Evolutionary conservation across 2,113 vertebrate species (phyloP).

Genomic region (Eptesicus fuscus): DNA sequence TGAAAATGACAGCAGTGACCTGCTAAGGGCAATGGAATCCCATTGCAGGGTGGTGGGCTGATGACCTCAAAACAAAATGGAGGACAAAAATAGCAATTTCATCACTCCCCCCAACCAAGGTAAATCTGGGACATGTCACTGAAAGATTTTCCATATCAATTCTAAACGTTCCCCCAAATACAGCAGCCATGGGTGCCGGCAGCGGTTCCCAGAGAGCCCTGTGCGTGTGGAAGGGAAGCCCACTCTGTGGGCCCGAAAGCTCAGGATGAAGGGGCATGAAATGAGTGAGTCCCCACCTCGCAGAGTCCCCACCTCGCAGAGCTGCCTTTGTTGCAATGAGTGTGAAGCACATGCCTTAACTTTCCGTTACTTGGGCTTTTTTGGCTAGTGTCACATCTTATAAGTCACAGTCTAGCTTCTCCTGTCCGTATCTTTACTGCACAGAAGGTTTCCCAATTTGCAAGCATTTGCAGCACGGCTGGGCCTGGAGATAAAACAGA

Average conservation of each 20-base stretch:
- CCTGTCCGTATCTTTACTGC: conserved; percentile 82
- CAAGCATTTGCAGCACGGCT: conserved; percentile 86
- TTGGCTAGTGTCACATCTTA: conserved; percentile 80
- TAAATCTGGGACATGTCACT: neutral
- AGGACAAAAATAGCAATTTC: neutral
- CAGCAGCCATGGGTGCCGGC: neutral
- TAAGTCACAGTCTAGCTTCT: conserved; percentile 83
- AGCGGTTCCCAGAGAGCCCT: neutral
- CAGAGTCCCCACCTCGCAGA: neutral
- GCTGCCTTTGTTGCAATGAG: conserved; percentile 57
- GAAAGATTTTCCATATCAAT: neutral
- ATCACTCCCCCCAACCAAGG: neutral
- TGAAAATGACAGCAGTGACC: neutral
- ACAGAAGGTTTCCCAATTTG: conserved; percentile 86
- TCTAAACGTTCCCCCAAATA: neutral
- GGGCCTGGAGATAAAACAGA: conserved; percentile 85
- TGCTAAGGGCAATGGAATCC: neutral
- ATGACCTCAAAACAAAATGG: neutral
- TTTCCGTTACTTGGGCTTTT: conserved; percentile 65
- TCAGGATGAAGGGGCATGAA: too few species aligned
- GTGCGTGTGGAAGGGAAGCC: neutral
- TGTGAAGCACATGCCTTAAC: conserved; percentile 36
- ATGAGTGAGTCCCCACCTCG: neutral
- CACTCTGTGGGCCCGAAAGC: neutral
- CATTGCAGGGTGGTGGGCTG: neutral